Percentiles rank a stretch among this genome's conserved stretches.
Conservation (phyloP, 1,140 invertebrate species). For the Wasmannia auropunctata region DNA sequence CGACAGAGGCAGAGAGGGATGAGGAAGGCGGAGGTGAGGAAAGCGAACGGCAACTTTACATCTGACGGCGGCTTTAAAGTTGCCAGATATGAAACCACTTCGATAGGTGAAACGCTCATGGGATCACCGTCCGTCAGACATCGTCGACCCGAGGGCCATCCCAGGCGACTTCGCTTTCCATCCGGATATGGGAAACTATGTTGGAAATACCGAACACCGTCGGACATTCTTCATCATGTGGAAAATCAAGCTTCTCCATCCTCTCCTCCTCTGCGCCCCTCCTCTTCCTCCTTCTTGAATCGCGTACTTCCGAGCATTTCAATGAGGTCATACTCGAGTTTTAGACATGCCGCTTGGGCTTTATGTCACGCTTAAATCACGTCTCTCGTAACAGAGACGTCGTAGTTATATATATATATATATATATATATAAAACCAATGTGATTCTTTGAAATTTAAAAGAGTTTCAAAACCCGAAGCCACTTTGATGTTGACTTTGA, state of each 20-base stretch:
- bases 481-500: neutral
- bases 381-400: neutral
- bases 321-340: slow-evolving; percentile 35
- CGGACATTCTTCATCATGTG: slow-evolving; percentile 65
- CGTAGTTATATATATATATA: neutral
- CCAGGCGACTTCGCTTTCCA: slow-evolving; percentile 69
- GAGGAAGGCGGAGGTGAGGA: slow-evolving; percentile 12
- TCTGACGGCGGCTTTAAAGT: slow-evolving; percentile 78
- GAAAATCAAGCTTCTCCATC: slow-evolving; percentile 63
- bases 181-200: slow-evolving; percentile 66
- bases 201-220: slow-evolving; percentile 57
- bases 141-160: slow-evolving; percentile 65
- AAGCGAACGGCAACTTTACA: slow-evolving; percentile 73
- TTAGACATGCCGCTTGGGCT: slow-evolving; percentile 7
- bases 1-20: neutral
- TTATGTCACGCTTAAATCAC: slow-evolving; percentile 8
- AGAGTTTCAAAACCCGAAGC: neutral
- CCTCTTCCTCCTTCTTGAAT: neutral
- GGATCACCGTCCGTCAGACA: slow-evolving; percentile 63
- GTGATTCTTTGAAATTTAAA: neutral
- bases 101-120: slow-evolving; percentile 76
- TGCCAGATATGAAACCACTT: slow-evolving; percentile 76
- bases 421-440: neutral
- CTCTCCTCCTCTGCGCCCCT: neutral
- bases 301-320: slow-evolving; percentile 43